Evolutionary conservation across 1,140 invertebrate genomes (phyloP).

Genomic region (Ridgeia piscesae): DNA sequence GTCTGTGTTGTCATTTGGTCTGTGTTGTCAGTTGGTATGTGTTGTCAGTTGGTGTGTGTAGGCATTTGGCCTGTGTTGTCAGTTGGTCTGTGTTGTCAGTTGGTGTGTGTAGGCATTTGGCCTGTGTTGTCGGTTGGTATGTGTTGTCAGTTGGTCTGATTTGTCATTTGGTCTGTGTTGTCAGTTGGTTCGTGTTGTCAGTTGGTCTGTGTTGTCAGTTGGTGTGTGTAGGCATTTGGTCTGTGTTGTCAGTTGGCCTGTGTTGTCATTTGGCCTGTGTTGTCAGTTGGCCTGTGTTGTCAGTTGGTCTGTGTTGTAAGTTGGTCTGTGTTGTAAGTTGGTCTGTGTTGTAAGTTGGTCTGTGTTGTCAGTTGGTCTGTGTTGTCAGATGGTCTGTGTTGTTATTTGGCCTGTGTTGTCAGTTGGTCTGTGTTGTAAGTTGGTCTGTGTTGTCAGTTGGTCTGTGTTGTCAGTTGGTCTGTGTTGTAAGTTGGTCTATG

Average conservation of each 20-base stretch:
- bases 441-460: neutral
- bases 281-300: neutral
- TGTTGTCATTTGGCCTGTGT: neutral
- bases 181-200: neutral
- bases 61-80: too few relatives aligned
- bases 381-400: neutral
- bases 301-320: neutral
- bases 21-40: too few relatives aligned
- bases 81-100: neutral
- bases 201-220: neutral
- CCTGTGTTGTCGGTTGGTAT: too few relatives aligned
- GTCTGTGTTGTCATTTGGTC: too few relatives aligned
- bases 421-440: neutral
- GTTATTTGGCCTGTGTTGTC: neutral
- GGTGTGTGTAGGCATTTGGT: neutral
- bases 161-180: neutral
- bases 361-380: neutral
- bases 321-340: neutral
- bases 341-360: too few relatives aligned
- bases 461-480: neutral
- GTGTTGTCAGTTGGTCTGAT: neutral
- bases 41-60: too few relatives aligned
- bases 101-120: neutral
- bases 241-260: neutral
- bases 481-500: neutral